Percentiles rank a stretch among this genome's conserved stretches.
Conservation (phyloP, 2,888 invertebrate species). For the Cheilosia soror region DNA sequence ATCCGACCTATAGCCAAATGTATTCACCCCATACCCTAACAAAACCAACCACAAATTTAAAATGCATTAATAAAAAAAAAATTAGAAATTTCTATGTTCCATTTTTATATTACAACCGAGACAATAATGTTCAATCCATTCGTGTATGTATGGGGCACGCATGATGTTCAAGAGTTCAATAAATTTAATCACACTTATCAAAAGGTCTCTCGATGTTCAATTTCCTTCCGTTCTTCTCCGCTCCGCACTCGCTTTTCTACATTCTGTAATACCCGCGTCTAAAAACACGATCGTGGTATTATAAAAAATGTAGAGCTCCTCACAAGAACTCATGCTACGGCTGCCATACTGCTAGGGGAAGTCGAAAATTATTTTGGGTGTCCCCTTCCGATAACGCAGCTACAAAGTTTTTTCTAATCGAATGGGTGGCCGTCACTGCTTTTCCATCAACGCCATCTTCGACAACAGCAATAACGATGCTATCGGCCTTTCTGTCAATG, state of each 20-base stretch:
- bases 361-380: conserved; percentile 30
- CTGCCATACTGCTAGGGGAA: conserved; percentile 12
- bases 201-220: conserved; percentile 35
- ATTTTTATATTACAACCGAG: not conserved
- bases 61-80: conserved; percentile 31
- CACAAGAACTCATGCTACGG: not conserved
- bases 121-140: conserved; percentile 29
- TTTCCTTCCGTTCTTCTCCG: conserved; percentile 48
- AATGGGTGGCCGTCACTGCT: conserved; percentile 47
- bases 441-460: conserved; percentile 52
- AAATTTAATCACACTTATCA: conserved; percentile 55
- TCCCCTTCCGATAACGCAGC: conserved; percentile 5
- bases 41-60: conserved; percentile 26
- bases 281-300: conserved; percentile 12
- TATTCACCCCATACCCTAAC: not conserved
- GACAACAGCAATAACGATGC: conserved; percentile 45
- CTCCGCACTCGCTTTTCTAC: not conserved
- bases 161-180: conserved; percentile 25
- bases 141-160: conserved; percentile 16
- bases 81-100: conserved; percentile 27
- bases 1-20: not conserved
- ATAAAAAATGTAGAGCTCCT: not conserved
- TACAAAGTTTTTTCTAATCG: conserved; percentile 26
- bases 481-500: conserved; percentile 60
- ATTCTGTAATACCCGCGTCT: not conserved